Percentiles rank a stretch among this genome's conserved stretches.
Conservation (phyloP, 2,888 invertebrate genomes). For the Cremastinae sp. region DNA sequence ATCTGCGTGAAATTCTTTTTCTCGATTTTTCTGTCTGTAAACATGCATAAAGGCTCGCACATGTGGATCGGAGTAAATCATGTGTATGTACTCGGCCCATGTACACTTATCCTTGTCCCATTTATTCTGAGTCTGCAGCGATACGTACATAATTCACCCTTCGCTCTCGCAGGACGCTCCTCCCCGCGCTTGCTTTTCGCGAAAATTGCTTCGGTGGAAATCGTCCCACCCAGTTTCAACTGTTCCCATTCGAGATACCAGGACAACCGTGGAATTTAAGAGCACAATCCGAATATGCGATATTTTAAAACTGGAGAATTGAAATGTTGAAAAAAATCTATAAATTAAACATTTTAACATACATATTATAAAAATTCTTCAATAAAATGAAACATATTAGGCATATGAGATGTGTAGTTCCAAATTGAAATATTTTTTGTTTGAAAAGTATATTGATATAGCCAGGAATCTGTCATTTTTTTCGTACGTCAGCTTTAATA, state of each 20-base stretch:
- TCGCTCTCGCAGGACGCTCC: constrained; percentile 7
- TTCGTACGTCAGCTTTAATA: too few species aligned
- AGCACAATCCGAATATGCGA: constrained; percentile 7
- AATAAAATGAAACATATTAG: too few species aligned
- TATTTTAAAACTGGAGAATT: constrained; percentile 4
- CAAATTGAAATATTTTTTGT: too few species aligned
- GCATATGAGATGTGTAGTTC: too few species aligned
- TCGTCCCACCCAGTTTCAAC: constrained; percentile 29
- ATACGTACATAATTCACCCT: constrained; percentile 37
- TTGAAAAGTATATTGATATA: too few species aligned
- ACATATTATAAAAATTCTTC: too few species aligned
- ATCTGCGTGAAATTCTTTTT: neutral
- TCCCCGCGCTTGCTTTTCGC: constrained; percentile 5
- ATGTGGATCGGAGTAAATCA: neutral
- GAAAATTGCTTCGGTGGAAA: constrained; percentile 52
- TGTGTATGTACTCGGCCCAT: neutral
- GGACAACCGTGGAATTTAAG: constrained; percentile 20
- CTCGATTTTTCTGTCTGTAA: neutral
- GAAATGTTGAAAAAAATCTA: constrained; percentile 6
- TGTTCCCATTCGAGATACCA: neutral
- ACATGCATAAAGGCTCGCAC: neutral
- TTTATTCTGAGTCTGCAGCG: constrained; percentile 10
- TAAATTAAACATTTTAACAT: neutral
- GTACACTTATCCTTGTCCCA: constrained; percentile 16
- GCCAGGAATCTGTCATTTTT: too few species aligned